Evolutionary conservation across 2,797 vertebrate species (phyloP).

Genomic region (Bucorvus abyssinicus): DNA sequence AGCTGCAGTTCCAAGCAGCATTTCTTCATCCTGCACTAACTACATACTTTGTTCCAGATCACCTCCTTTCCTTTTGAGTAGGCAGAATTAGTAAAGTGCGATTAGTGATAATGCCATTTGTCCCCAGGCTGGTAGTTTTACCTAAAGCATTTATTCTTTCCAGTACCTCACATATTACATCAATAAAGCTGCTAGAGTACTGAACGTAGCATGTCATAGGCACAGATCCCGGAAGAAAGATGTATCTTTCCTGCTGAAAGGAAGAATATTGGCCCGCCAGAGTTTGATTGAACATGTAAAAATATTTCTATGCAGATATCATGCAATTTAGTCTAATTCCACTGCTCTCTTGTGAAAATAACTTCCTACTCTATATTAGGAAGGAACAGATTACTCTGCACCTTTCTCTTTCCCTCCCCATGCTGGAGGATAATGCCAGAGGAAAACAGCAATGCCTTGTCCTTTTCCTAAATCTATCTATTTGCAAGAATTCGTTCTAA

Average conservation of each 20-base stretch:
- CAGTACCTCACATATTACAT: not conserved
- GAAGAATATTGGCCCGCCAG: not conserved
- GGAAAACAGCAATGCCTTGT: not conserved
- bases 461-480: not conserved
- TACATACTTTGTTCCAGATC: conserved; percentile 5
- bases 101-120: conserved; percentile 20
- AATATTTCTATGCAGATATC: not conserved
- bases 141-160: conserved; percentile 1
- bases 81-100: conserved; percentile 22
- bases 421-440: not conserved
- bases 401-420: not conserved
- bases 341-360: not conserved
- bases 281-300: not conserved
- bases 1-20: conserved; percentile 6
- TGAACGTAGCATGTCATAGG: not conserved
- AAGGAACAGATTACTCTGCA: not conserved
- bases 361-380: not conserved
- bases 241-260: not conserved
- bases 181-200: not conserved
- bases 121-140: conserved; percentile 10
- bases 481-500: not conserved
- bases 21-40: conserved; percentile 20
- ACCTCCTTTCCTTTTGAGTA: not conserved
- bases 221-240: not conserved
- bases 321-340: not conserved